Evolutionary conservation across 2,888 invertebrate genomes (phyloP).

Genomic region (Polymixis flavicincta): DNA sequence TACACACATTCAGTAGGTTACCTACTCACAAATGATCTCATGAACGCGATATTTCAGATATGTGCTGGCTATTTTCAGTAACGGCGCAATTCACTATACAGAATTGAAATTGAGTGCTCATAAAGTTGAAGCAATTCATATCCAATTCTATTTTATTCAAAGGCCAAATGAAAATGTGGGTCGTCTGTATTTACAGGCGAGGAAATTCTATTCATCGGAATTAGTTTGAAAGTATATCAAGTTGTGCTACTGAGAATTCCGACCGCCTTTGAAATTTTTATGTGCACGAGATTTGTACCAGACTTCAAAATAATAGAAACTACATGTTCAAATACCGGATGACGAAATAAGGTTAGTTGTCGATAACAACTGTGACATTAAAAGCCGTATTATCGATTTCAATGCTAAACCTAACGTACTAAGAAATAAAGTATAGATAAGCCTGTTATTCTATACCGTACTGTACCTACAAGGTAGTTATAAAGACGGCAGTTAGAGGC

Average conservation of each 20-base stretch:
- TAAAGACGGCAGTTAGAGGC: conserved; percentile 71
- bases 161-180: conserved; percentile 71
- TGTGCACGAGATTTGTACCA: conserved; percentile 23
- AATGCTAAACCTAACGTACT: conserved; percentile 74
- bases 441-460: conserved; percentile 49
- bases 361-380: conserved; percentile 59
- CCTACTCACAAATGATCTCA: conserved; percentile 76
- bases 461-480: conserved; percentile 44
- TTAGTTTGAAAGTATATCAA: conserved; percentile 42
- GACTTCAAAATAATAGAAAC: conserved; percentile 37
- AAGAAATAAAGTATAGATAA: conserved; percentile 68
- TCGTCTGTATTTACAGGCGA: conserved; percentile 55
- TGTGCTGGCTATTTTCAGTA: conserved; percentile 74
- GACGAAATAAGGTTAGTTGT: conserved; percentile 58
- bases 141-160: conserved; percentile 72
- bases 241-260: conserved; percentile 18
- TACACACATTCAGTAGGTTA: conserved; percentile 70
- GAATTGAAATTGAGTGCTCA: conserved; percentile 72
- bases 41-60: conserved; percentile 76
- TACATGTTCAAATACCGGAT: conserved; percentile 47
- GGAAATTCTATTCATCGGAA: conserved; percentile 42
- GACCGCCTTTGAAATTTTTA: conserved; percentile 30
- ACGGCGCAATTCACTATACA: conserved; percentile 67
- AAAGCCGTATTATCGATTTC: conserved; percentile 68
- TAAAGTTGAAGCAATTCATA: conserved; percentile 69